Evolutionary conservation across 2,113 vertebrate genomes (phyloP).

Genomic region (Python bivittatus): DNA sequence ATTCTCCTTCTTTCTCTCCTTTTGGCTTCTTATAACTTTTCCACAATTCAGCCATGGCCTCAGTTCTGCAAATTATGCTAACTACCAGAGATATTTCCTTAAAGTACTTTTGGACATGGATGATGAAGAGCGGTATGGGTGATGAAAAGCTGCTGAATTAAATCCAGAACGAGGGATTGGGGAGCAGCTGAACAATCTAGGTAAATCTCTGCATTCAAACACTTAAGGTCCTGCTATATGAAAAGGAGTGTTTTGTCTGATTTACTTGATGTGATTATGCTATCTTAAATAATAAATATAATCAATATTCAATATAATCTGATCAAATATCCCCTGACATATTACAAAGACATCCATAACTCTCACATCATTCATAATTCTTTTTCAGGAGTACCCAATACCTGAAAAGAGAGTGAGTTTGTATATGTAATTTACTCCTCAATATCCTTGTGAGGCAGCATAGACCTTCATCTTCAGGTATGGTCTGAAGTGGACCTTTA

Average conservation of each 20-base stretch:
- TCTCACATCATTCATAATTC: background rate
- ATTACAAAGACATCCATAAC: background rate
- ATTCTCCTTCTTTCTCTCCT: background rate
- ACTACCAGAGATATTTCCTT: background rate
- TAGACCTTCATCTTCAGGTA: background rate
- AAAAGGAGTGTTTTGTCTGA: background rate
- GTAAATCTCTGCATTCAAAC: background rate
- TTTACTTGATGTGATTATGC: background rate
- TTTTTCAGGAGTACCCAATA: background rate
- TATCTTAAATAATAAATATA: constrained; percentile 4
- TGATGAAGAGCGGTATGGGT: background rate
- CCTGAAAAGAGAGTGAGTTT: background rate
- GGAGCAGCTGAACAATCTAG: background rate
- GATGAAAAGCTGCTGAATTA: background rate
- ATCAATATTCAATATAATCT: background rate
- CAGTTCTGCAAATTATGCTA: background rate
- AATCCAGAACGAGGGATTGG: background rate
- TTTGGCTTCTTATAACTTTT: background rate
- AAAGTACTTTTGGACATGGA: background rate
- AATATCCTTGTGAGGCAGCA: background rate
- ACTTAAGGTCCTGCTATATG: background rate
- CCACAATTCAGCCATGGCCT: background rate
- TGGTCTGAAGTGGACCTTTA: background rate
- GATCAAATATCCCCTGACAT: background rate
- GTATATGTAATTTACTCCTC: background rate